phyloP scores from a whole-genome alignment of 2,797 vertebrate species.

The Hirundo rustica region DNA sequence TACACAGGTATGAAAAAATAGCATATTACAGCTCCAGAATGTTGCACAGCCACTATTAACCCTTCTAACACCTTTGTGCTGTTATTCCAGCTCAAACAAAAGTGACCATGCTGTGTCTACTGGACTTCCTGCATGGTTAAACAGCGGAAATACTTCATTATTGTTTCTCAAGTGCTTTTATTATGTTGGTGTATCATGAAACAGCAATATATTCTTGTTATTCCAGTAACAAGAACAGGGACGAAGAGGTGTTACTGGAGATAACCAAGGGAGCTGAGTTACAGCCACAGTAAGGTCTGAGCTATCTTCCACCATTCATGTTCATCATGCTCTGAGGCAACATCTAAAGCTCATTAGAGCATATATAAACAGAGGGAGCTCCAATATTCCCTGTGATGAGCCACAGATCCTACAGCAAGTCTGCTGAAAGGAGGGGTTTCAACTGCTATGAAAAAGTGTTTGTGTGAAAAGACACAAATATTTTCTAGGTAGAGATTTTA shows the following conservation, averaged over 20 bases:
- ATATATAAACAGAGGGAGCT: neutral
- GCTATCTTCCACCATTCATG: neutral
- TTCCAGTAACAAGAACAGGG: neutral
- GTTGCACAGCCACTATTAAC: neutral
- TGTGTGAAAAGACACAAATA: neutral
- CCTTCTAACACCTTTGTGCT: neutral
- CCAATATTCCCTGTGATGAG: neutral
- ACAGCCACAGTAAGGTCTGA: neutral
- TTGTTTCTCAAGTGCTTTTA: neutral
- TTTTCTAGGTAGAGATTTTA: neutral
- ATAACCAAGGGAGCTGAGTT: neutral
- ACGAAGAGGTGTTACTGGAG: neutral
- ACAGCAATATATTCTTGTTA: neutral
- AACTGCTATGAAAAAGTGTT: neutral
- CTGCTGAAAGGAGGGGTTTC: neutral
- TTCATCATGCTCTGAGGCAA: neutral
- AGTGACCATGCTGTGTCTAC: neutral
- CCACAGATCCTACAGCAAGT: neutral
- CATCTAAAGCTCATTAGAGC: neutral
- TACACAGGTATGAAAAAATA: neutral
- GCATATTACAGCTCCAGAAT: neutral
- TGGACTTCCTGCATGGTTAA: neutral
- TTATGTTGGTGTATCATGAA: neutral
- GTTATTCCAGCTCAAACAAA: neutral
- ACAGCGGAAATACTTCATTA: neutral